A percentile compares a stretch with the other conserved stretches of the same genome.
These are phyloP conservation scores for Drosophila trichaetosa DNA, from an alignment of 2,888 invertebrate species.

Conservation along the genomic window DNA sequence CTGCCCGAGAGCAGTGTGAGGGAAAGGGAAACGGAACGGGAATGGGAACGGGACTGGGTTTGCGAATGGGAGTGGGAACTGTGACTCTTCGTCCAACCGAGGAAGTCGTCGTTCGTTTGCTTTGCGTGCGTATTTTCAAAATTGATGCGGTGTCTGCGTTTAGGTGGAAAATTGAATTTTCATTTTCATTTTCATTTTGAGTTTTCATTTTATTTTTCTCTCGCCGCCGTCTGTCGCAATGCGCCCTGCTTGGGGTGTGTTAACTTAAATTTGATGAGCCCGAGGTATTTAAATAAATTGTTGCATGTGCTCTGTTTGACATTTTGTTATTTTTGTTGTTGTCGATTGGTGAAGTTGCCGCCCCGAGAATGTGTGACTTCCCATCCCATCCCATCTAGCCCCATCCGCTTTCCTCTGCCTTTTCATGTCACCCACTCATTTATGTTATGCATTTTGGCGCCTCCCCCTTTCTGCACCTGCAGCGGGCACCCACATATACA, in stretches of 20 bases:
- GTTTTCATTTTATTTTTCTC: slow-evolving; percentile 50
- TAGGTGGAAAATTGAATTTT: slow-evolving; percentile 82
- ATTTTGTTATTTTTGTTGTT: slow-evolving; percentile 78
- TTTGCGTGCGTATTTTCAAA: slow-evolving; percentile 73
- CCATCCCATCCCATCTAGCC: slow-evolving; percentile 2
- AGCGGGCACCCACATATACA: slow-evolving; percentile 8
- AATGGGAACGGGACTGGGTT: not conserved
- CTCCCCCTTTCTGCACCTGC: slow-evolving; percentile 56
- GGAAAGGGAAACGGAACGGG: not conserved
- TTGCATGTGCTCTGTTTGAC: slow-evolving; percentile 80
- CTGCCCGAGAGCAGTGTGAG: not conserved
- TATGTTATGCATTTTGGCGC: slow-evolving; percentile 51
- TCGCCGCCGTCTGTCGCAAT: slow-evolving; percentile 33
- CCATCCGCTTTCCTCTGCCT: not conserved
- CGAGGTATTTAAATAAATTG: slow-evolving; percentile 81
- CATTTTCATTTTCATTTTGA: slow-evolving; percentile 59
- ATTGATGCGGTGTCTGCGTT: slow-evolving; percentile 83
- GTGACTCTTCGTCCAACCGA: slow-evolving; percentile 68
- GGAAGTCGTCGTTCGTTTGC: slow-evolving; percentile 81
- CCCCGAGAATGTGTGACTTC: slow-evolving; percentile 14
- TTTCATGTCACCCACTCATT: slow-evolving; percentile 46
- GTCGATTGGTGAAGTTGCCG: slow-evolving; percentile 68
- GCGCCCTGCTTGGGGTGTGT: slow-evolving; percentile 43
- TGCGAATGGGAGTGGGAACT: slow-evolving; percentile 1
- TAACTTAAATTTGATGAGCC: slow-evolving; percentile 78